These are phyloP conservation scores for Drosophila obscura DNA, from an alignment of 1,140 invertebrate species.

Conservation along the genomic window DNA sequence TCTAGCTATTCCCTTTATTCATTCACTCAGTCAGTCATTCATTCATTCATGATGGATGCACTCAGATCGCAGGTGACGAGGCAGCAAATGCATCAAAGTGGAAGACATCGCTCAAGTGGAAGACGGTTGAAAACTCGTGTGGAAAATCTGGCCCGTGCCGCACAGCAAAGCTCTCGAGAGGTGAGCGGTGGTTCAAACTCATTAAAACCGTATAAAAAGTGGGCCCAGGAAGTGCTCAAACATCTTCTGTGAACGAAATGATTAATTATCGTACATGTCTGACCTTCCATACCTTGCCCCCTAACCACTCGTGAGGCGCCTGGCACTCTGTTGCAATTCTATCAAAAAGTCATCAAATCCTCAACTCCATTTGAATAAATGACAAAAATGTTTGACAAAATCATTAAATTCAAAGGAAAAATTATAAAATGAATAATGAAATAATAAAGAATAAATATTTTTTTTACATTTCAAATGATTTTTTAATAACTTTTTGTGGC, in stretches of 20 bases:
- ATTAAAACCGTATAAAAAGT: constrained; percentile 56
- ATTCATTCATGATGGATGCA: constrained; percentile 75
- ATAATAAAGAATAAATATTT: constrained; percentile 19
- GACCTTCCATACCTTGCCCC: constrained; percentile 4
- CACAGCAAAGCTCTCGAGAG: constrained; percentile 1
- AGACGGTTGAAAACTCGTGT: constrained; percentile 36
- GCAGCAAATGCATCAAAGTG: constrained; percentile 77
- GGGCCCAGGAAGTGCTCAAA: constrained; percentile 39
- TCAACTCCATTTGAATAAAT: constrained; percentile 55
- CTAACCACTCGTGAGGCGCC: constrained; percentile 7
- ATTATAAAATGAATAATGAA: constrained; percentile 45
- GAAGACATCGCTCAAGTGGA: constrained; percentile 62
- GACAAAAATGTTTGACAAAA: constrained; percentile 67
- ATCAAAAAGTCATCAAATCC: constrained; percentile 57
- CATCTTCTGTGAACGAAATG: constrained; percentile 48
- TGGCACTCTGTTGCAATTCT: constrained; percentile 16
- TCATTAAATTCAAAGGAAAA: constrained; percentile 59
- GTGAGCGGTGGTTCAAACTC: constrained; percentile 22
- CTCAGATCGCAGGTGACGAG: constrained; percentile 41
- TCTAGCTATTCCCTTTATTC: constrained; percentile 14
- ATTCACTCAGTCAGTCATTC: constrained; percentile 34
- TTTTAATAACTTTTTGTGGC: constrained; percentile 42
- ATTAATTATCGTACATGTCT: constrained; percentile 54
- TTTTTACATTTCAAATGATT: constrained; percentile 15
- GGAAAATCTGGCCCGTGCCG: constrained; percentile 35